Base-by-base conservation (phyloP, 1,140 invertebrate genomes). In the Chelonus insularis region DNA sequence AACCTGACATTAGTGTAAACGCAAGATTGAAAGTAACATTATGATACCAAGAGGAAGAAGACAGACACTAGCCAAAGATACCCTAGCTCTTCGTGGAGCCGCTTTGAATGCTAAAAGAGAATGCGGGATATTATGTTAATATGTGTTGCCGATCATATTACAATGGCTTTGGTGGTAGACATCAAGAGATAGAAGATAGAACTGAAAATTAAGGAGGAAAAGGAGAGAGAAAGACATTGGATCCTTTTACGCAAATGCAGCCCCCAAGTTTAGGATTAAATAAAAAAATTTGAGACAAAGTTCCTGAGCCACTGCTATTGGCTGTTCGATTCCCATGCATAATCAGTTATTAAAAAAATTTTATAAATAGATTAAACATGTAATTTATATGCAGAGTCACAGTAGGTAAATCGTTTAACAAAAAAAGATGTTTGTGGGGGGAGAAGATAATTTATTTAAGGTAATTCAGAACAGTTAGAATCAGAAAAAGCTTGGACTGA, bases 1-100 rank as follows among this genome's bases (percentile, higher is more conserved):
- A 77, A 76, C 76, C 76, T 76, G 70, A 68, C 67, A 78, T 78
- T 77, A 78, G 70, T 73, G 68, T 77, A 78, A 78, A 77, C 69
- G 74, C 66, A 69, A 64, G 72, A 75, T 72, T 65, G 68, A 69
- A 68, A 75, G 75, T 72, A 72, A 66, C 68, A 74, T 75, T 76
- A 77, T 65, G 50, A 62, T 52, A 52, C 21, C 16, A 5, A 4
- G 21, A n/a, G 18, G 18, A 18, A 45, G 18, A 16, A 45, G 9
- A 50, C 21, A 50, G 47, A 50, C 29, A 52, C 11, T 41, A 12
- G n/a, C 12, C 37, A 39, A 39, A 14, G 37, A 45, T 14, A 14
- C 8, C 36, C 12, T 12, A 9, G 18, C 18, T 20, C 12, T 45
- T 20, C 5, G 6, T 18, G 66, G 68, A 64, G 65, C 64, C 68